Percentiles rank a stretch among this genome's conserved stretches.
These are phyloP conservation scores for Serilophus lunatus DNA, from an alignment of 2,113 vertebrate species.

Conservation along the genomic window DNA sequence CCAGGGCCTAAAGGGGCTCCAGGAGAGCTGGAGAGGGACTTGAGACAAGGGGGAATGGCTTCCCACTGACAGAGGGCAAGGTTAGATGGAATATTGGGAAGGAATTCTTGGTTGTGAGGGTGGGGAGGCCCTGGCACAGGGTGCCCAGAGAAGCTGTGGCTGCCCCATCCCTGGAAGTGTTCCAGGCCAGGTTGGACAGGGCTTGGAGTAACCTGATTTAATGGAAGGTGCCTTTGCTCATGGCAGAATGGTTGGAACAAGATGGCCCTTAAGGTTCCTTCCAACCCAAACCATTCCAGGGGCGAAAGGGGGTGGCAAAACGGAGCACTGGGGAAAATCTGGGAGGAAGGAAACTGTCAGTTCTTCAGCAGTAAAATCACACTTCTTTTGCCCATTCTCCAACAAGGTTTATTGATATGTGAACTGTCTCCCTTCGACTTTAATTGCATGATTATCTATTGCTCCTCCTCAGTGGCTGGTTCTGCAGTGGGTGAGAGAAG, in stretches of 20 bases:
- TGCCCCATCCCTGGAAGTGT: background rate
- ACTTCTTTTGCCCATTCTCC: background rate
- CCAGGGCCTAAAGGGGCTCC: background rate
- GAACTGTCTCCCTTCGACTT: fast-evolving
- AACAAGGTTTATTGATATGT: fast-evolving
- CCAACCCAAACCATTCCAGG: background rate
- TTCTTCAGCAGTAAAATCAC: background rate
- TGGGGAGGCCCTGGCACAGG: fast-evolving
- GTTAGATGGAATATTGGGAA: background rate
- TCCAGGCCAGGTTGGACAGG: fast-evolving
- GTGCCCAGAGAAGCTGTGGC: background rate
- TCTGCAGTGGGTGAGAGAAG: background rate
- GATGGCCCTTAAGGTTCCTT: background rate
- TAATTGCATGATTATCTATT: background rate
- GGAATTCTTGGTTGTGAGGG: fast-evolving
- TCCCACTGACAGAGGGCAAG: background rate
- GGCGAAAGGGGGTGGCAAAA: fast-evolving
- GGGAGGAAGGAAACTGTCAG: background rate
- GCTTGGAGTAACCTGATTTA: background rate
- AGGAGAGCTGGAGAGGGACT: background rate
- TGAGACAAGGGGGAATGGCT: background rate
- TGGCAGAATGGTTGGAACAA: background rate
- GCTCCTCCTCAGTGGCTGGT: fast-evolving
- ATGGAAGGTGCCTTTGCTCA: background rate
- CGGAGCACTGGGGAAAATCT: fast-evolving